A percentile compares a stretch with the other conserved stretches of the same genome.
Evolutionary conservation across 2,113 vertebrate species (phyloP).

Genomic region (Cranoglanis bouderius): DNA sequence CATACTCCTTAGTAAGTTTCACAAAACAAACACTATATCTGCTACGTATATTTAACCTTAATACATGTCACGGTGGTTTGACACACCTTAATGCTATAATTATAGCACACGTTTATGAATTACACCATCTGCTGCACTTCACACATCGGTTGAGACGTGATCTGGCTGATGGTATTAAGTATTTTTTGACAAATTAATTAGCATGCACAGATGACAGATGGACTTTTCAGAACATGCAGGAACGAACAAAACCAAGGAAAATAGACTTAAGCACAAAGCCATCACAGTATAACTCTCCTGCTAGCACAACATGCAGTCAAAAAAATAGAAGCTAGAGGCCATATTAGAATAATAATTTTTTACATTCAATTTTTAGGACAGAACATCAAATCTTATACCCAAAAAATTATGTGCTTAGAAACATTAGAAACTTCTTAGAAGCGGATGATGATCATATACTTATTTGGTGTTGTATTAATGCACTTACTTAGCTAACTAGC

Average conservation of each 20-base stretch:
- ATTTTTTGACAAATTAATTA: neutral
- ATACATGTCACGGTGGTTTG: neutral
- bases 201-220: neutral
- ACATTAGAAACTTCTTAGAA: neutral
- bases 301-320: neutral
- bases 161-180: neutral
- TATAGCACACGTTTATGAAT: neutral
- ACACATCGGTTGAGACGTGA: neutral
- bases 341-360: neutral
- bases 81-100: neutral
- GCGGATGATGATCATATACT: neutral
- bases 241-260: neutral
- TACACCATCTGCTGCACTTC: no score
- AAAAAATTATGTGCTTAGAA: neutral
- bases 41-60: neutral
- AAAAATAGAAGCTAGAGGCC: neutral
- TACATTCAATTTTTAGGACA: neutral
- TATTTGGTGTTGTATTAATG: neutral
- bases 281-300: neutral
- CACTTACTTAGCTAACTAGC: neutral
- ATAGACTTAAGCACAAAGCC: neutral
- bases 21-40: no score
- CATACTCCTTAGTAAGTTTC: neutral
- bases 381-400: neutral
- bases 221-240: neutral